A percentile compares a stretch with the other conserved stretches of the same genome.
These are phyloP conservation scores for Pyrrhosoma nymphula DNA, from an alignment of 2,888 invertebrate species.

Conservation along the genomic window DNA sequence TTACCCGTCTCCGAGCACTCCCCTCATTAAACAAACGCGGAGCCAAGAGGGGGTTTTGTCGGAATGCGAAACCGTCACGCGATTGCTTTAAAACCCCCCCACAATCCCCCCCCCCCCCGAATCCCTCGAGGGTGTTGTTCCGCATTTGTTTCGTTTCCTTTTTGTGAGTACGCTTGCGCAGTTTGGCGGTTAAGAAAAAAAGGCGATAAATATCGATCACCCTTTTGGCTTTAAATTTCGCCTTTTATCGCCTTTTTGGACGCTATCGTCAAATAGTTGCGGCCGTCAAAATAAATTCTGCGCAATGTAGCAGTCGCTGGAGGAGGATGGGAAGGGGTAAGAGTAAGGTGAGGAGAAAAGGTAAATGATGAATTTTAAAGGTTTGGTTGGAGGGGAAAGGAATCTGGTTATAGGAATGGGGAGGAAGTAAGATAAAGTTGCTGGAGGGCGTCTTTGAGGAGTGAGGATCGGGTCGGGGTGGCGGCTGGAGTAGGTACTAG, in stretches of 20 bases:
- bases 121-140: not conserved
- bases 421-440: too few species aligned
- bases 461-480: too few species aligned
- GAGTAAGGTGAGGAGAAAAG: too few species aligned
- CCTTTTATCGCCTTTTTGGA: not conserved
- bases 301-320: not conserved
- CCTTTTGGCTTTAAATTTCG: not conserved
- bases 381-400: too few species aligned
- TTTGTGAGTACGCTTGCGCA: not conserved
- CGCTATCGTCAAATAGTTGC: not conserved
- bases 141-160: not conserved
- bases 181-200: not conserved
- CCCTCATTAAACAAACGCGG: not conserved
- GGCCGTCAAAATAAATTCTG: not conserved
- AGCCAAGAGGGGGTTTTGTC: not conserved
- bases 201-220: not conserved
- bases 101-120: too few species aligned
- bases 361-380: too few species aligned
- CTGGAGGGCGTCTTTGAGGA: too few species aligned
- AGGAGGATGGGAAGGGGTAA: not conserved
- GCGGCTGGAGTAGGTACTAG: too few species aligned
- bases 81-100: not conserved
- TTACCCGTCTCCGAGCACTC: not conserved
- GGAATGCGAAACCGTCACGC: constrained; percentile 9
- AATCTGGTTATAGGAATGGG: too few species aligned